phyloP scores from a whole-genome alignment of 2,797 vertebrate species.

The Astyanax mexicanus region DNA sequence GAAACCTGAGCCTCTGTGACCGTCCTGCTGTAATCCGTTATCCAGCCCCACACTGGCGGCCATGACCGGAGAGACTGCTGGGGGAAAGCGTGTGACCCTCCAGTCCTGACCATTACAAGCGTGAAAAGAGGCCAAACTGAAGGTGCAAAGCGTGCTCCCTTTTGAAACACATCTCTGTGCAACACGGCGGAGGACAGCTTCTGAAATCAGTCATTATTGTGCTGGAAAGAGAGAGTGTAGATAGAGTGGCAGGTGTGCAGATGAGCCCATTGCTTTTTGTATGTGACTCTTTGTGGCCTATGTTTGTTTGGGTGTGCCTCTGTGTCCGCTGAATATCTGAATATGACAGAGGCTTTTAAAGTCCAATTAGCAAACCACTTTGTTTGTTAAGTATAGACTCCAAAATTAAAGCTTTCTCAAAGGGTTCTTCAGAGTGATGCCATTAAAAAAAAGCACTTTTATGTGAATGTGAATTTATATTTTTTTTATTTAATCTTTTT shows the following conservation, averaged over 20 bases:
- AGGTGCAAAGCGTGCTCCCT: constrained; percentile 32
- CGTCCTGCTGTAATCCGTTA: constrained; percentile 58
- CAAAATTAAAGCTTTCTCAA: not conserved
- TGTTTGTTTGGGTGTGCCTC: constrained; percentile 45
- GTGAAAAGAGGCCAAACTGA: constrained; percentile 39
- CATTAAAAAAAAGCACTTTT: too few species aligned
- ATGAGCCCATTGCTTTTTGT: constrained; percentile 16
- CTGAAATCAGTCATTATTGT: constrained; percentile 41
- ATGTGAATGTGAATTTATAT: too few species aligned
- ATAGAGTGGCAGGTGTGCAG: constrained; percentile 52
- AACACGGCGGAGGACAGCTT: constrained; percentile 18
- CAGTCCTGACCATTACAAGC: constrained; percentile 41
- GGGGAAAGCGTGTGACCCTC: constrained; percentile 51
- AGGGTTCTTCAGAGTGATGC: not conserved
- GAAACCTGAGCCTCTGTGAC: constrained; percentile 61
- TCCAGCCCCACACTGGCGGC: constrained; percentile 48
- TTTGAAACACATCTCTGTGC: constrained; percentile 42
- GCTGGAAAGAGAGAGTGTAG: constrained; percentile 35
- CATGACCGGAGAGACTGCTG: constrained; percentile 47
- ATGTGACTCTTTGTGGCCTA: constrained; percentile 21
- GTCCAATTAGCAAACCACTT: not conserved
- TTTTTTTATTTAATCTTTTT: too few species aligned
- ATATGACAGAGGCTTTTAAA: constrained; percentile 4
- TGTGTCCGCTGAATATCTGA: constrained; percentile 33
- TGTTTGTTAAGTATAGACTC: not conserved